phyloP scores from a whole-genome alignment of 2,888 invertebrate species.

The Caradrina kadenii region DNA sequence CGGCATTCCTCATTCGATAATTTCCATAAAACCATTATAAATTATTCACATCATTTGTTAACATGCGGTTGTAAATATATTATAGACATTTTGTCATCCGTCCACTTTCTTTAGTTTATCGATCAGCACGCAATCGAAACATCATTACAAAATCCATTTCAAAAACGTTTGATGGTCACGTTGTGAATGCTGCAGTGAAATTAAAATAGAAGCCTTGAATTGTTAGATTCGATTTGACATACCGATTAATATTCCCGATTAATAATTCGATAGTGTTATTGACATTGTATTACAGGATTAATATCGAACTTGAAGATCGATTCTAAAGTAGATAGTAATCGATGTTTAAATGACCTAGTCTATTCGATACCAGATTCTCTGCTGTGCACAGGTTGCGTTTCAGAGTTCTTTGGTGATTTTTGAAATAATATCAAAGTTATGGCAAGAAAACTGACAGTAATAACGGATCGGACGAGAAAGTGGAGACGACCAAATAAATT shows the following conservation, averaged over 20 bases:
- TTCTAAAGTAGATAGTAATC: slow-evolving; percentile 55
- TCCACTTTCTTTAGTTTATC: slow-evolving; percentile 59
- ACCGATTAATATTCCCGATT: slow-evolving; percentile 64
- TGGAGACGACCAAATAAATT: too few relatives aligned
- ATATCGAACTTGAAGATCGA: slow-evolving; percentile 48
- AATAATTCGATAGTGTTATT: slow-evolving; percentile 60
- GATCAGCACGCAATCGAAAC: slow-evolving; percentile 51
- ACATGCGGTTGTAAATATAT: slow-evolving; percentile 20
- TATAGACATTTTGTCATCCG: slow-evolving; percentile 47
- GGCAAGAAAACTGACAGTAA: too few relatives aligned
- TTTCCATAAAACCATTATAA: slow-evolving; percentile 23
- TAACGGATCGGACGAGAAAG: too few relatives aligned
- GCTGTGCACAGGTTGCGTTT: slow-evolving; percentile 30
- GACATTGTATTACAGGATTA: slow-evolving; percentile 56
- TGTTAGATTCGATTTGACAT: slow-evolving; percentile 61
- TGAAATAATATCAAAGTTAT: neutral
- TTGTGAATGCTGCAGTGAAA: slow-evolving; percentile 59
- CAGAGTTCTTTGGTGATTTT: slow-evolving; percentile 28
- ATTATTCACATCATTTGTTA: slow-evolving; percentile 54
- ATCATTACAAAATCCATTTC: slow-evolving; percentile 54
- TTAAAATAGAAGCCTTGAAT: slow-evolving; percentile 64
- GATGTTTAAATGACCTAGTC: slow-evolving; percentile 43
- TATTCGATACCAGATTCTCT: slow-evolving; percentile 30
- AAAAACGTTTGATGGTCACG: slow-evolving; percentile 61
- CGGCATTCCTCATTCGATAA: slow-evolving; percentile 37